Base-by-base conservation (phyloP, 2,888 invertebrate genomes). In the Glyphotaelius pellucidus region DNA sequence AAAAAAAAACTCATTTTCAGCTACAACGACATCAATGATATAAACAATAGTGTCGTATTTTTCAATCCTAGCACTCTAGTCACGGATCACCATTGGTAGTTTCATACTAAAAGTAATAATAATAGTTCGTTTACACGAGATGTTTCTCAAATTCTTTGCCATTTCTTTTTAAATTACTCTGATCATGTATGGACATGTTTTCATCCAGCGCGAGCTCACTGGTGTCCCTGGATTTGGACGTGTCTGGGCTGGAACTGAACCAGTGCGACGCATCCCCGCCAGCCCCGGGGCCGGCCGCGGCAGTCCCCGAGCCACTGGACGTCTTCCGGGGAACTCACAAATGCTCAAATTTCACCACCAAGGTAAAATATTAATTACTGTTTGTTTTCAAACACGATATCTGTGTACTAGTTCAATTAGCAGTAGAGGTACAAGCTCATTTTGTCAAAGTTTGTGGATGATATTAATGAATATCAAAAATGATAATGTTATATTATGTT, bases 301-400 rank as follows among this genome's bases (percentile, higher is more conserved):
- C 94, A 81, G 90, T 92, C 2, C 93, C 93, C 42, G 93, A 92
- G 84, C 94, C 93, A 81, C 91, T 94, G 84, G 95, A 95, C 93
- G 97, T 98, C 19, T 98, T 99, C 95, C 97, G 98, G 94, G 98
- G 98, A 93, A 98, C 98, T 35, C 99, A 99, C 95, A 98, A 98
- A 96, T 99, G 99, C 95, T 98, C 98, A 94, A 97, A 97, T 94
- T 96, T 96, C 94, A 98, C 98, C 89, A 98, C 98, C 94, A 96
- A 97, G 96, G 98, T 98, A 96, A 97, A 96, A 67, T 38, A 67
- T 67, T 90, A 1, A 87, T 47, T 3, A 79, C n/a, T 32, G 2
- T 25, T 15, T 81, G 14, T 47, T 81, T 31, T 32, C 14, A 12
- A 81, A 14, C 12, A 30, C 12, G 12, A 14, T 30, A n/a, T 31